Conservation (phyloP, 1,140 invertebrate species). For the Anthonomus grandis region DNA sequence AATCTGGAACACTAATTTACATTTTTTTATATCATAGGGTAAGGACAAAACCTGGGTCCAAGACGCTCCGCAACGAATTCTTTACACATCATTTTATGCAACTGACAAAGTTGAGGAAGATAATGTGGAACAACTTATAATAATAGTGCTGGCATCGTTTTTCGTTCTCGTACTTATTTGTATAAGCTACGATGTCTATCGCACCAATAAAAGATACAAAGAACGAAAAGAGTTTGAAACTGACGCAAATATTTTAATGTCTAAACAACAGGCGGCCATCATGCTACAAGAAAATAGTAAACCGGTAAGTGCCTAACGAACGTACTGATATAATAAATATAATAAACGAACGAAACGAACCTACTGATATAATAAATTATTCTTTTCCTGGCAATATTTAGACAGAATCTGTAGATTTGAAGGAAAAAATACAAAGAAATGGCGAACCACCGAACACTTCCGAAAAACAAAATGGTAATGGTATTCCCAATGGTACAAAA, state of each 20-base stretch:
- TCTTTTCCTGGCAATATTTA: too few relatives aligned
- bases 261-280: conserved; percentile 63
- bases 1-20: not conserved
- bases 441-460: too few relatives aligned
- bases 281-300: conserved; percentile 42
- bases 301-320: conserved; percentile 19
- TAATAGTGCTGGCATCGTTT: conserved; percentile 65
- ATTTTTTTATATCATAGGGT: conserved; percentile 50
- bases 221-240: conserved; percentile 64
- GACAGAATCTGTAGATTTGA: too few relatives aligned
- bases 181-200: conserved; percentile 62
- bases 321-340: too few relatives aligned
- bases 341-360: too few relatives aligned
- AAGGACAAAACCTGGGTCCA: conserved; percentile 75
- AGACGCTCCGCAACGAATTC: conserved; percentile 69
- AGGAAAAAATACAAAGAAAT: too few relatives aligned
- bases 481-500: conserved; percentile 18
- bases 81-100: conserved; percentile 70
- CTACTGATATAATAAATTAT: too few relatives aligned
- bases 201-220: conserved; percentile 64
- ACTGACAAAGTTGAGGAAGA: conserved; percentile 72
- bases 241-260: conserved; percentile 64
- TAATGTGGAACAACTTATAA: conserved; percentile 67
- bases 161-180: conserved; percentile 65
- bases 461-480: too few relatives aligned